Conservation (phyloP, 2,113 vertebrate genomes). For the Poeciliopsis prolifica region DNA sequence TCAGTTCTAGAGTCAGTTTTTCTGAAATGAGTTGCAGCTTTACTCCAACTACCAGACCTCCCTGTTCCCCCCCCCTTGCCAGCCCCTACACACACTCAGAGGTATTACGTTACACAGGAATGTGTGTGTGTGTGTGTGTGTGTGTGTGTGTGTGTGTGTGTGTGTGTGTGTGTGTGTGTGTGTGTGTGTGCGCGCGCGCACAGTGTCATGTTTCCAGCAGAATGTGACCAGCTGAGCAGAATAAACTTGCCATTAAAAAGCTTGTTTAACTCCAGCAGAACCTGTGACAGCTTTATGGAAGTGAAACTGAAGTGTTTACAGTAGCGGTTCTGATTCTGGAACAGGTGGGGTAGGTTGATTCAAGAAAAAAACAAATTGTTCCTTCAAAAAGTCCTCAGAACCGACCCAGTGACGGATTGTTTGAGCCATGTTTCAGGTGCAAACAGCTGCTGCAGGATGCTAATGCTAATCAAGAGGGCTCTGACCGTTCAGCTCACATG, state of each 20-base stretch:
- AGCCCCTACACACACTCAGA: constrained; percentile 9
- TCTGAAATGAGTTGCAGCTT: constrained; percentile 25
- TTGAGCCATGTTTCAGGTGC: not conserved
- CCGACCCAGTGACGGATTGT: not conserved
- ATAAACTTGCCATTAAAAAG: constrained; percentile 40
- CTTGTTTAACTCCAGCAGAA: not conserved
- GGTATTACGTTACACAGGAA: constrained; percentile 58
- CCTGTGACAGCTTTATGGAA: not conserved
- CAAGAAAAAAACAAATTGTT: too few relatives aligned
- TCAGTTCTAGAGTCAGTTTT: constrained; percentile 42
- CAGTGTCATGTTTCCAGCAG: constrained; percentile 41
- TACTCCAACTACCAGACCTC: constrained; percentile 1
- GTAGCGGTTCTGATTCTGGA: too few relatives aligned
- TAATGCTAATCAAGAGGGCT: too few relatives aligned
- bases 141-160: not conserved
- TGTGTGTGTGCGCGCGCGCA: not conserved
- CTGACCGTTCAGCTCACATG: too few relatives aligned
- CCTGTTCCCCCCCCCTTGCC: constrained; percentile 7
- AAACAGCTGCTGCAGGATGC: too few relatives aligned
- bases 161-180: constrained; percentile 19
- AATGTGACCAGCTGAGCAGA: constrained; percentile 36
- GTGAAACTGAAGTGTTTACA: too few relatives aligned
- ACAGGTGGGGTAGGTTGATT: too few relatives aligned
- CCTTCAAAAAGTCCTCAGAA: too few relatives aligned
- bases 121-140: constrained; percentile 11